Conservation (phyloP, 2,797 vertebrate genomes). For the Simalia tracyae region DNA sequence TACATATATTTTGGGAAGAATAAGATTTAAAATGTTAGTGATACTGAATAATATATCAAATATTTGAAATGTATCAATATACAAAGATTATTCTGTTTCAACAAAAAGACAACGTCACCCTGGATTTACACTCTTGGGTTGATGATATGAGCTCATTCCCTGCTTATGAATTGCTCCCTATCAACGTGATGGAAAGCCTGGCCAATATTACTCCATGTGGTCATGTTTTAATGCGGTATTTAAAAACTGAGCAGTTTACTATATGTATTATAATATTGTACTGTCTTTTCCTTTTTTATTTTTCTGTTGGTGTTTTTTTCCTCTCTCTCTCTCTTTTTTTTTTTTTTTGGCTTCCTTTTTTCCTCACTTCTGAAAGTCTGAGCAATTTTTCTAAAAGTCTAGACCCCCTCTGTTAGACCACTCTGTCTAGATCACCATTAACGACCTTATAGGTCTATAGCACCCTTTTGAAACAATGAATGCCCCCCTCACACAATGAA, state of each 20-base stretch:
- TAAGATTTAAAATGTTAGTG: neutral
- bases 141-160: neutral
- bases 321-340: too few species aligned
- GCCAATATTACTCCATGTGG: neutral
- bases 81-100: neutral
- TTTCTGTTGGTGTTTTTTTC: neutral
- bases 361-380: neutral
- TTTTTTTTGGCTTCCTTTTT: neutral
- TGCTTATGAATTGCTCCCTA: neutral
- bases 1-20: too few species aligned
- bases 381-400: neutral
- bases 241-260: neutral
- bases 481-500: neutral
- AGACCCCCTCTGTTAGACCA: neutral
- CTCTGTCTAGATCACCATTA: neutral
- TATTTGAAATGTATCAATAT: neutral
- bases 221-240: neutral
- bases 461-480: conserved; percentile 22
- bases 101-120: neutral
- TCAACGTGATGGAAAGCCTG: neutral
- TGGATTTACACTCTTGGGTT: neutral
- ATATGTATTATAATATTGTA: neutral
- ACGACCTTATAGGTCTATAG: neutral
- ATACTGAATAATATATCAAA: neutral
- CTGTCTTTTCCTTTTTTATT: neutral